These are phyloP conservation scores for Aphaenogaster ashmeadi DNA, from an alignment of 1,140 invertebrate species.

Conservation along the genomic window DNA sequence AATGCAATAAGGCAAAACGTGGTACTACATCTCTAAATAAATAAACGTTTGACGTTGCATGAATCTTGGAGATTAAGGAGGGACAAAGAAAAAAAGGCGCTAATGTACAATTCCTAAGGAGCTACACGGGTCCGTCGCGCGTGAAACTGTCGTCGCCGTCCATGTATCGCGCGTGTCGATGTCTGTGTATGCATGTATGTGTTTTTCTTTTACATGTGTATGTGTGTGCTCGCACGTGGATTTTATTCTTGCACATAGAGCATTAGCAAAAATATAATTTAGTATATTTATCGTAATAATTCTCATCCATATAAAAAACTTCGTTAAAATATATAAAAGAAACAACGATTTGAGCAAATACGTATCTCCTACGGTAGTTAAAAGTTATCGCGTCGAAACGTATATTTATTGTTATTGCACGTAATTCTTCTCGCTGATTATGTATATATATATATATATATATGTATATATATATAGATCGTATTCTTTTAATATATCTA, in stretches of 20 bases:
- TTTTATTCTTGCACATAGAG: conserved; percentile 70
- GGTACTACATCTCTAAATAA: conserved; percentile 80
- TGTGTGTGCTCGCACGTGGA: conserved; percentile 35
- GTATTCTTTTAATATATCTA: conserved; percentile 55
- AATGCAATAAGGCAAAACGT: conserved; percentile 82
- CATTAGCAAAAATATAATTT: conserved; percentile 85
- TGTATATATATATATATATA: conserved; percentile 8
- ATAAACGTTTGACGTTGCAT: conserved; percentile 78
- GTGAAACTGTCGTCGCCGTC: conserved; percentile 53
- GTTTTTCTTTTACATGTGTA: neutral
- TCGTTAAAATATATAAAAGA: conserved; percentile 86
- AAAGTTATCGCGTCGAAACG: conserved; percentile 78
- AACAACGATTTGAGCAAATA: conserved; percentile 86
- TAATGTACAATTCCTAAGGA: conserved; percentile 78
- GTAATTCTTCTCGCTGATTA: conserved; percentile 77
- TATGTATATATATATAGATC: conserved; percentile 36
- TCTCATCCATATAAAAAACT: conserved; percentile 81
- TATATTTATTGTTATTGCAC: conserved; percentile 84
- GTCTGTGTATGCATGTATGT: conserved; percentile 19
- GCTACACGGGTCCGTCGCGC: conserved; percentile 62
- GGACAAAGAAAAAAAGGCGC: conserved; percentile 47
- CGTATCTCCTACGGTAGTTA: conserved; percentile 79
- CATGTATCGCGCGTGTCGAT: conserved; percentile 14
- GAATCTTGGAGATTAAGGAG: conserved; percentile 70
- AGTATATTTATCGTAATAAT: conserved; percentile 80